phyloP scores from a whole-genome alignment of 1,140 invertebrate species.

The Drosophila parabipectinata region DNA sequence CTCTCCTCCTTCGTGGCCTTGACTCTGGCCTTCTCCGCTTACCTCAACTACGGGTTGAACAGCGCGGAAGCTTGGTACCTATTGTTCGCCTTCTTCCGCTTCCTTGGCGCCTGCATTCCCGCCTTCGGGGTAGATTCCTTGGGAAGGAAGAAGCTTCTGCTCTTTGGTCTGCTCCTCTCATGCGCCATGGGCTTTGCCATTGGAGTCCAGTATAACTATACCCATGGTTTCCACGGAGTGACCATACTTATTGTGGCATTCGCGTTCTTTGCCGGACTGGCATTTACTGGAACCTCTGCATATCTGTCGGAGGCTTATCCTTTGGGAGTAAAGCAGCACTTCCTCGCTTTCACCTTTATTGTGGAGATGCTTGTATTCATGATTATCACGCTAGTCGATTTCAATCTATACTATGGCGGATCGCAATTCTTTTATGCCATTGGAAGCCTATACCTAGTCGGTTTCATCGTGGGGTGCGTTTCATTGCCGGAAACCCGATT shows the following conservation, averaged over 20 bases:
- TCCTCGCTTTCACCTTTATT: constrained; percentile 53
- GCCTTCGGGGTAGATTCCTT: constrained; percentile 26
- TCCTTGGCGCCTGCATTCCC: constrained; percentile 11
- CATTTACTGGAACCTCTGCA: constrained; percentile 38
- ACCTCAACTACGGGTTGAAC: accelerated
- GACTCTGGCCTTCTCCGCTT: not conserved
- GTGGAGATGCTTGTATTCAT: constrained; percentile 57
- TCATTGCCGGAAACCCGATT: constrained; percentile 64
- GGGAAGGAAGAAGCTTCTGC: constrained; percentile 49
- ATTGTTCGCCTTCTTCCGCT: constrained; percentile 39
- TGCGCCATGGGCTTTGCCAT: constrained; percentile 38
- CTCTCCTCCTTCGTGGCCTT: constrained; percentile 18
- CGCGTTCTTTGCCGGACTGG: constrained; percentile 50
- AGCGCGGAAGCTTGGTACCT: constrained; percentile 5
- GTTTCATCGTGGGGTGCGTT: constrained; percentile 27
- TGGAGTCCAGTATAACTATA: constrained; percentile 9
- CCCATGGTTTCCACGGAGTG: not conserved
- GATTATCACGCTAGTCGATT: constrained; percentile 21
- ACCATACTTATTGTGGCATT: constrained; percentile 17
- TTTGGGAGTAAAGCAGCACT: constrained; percentile 57
- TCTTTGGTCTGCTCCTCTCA: constrained; percentile 42
- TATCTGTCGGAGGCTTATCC: constrained; percentile 64
- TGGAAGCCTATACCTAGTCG: constrained; percentile 47
- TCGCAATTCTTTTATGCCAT: constrained; percentile 49
- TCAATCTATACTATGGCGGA: not conserved